Evolutionary conservation across 64 coral and sea anemone genomes (phyloP), one percentile per base, ranked within the genome.

Genomic region (Pocillopora damicornis): DNA sequence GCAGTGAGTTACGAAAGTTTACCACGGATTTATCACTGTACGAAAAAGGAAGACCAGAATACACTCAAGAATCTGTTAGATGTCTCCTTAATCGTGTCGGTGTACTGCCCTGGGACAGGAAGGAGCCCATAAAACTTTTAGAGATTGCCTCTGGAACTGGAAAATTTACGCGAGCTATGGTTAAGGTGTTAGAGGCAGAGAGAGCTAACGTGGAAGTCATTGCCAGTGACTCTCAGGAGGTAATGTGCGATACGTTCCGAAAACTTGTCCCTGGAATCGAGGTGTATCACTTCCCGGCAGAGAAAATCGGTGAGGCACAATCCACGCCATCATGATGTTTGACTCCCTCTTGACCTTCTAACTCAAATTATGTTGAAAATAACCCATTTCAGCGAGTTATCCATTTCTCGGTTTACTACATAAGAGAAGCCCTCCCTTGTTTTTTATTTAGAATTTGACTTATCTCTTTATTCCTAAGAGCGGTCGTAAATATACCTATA

Each of bases 91-190:
- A 88, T 61, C 82, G 88, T 60, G 42, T 92, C 37, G 90, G 85
- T 57, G 90, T 75, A 18, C 63, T 99, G 35, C 74, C 61, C 2
- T 23, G 68, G 2, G 36, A 61, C 86, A 60, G 37, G 18, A 51
- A 78, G 62, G 76, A 72, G 13, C 73, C 88, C 8, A 62, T 90
- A 57, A 92, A 84, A 15, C 79, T 99, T 5, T 18, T 99, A 13
- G 96, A 99, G 73, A 86, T 99, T 0, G 96, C 90, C 10, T 93
- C 96, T 13, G 96, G 96, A 14, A 99, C 96, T 10, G 93, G 96
- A 8, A 79, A 88, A 73, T 99, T 99, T 66, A 99, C 96, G 15
- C 76, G 93, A 71, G 90, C 61, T 13, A 68, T 93, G 86, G n/a
- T 75, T 17, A 67, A 79, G 20, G 88, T 92, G 23, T 16, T 92